Evolutionary conservation across 2,888 invertebrate species (phyloP), one percentile per base, ranked within the genome.

Genomic region (Spilarctia lutea): DNA sequence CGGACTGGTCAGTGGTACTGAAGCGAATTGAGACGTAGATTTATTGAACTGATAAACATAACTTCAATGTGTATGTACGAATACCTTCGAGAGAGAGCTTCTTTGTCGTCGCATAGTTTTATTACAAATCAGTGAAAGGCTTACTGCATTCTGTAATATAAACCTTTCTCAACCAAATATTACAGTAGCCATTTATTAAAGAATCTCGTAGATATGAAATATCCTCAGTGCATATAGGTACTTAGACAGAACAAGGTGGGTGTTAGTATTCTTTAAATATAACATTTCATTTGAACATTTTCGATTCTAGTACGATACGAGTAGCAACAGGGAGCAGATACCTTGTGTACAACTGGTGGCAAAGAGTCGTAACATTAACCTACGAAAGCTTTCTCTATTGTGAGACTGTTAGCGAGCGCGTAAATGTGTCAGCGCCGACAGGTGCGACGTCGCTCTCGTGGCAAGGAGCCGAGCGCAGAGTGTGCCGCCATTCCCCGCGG

Each of bases 401-500:
- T 27, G 11, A 27, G 27, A 27, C 27, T 13, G 27, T 60, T 60
- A 60, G 11, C 16, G 27, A 60, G 27, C 4, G 60, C 60, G 16
- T 16, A 27, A 60, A 60, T 27, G 60, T 60, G 60, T 60, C 60
- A 60, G 60, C 27, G 60, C 60, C 60, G 60, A 45, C 45, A 45
- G 68, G 45, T 68, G 48, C 8, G 45, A 68, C 30, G 42, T 68
- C 45, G 45, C 18, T 27, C 27, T 27, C 16, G 60, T 60, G 27
- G 60, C 16, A 60, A 27, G n/a, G 27, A 60, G 60, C 27, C 60
- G 60, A 60, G 60, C 27, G n/a, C 45, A 27, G 52, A 27, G 24
- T n/a, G 67, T 60, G n/a, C 42, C 67, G 42, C 35, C 33, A 56
- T 60, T 48, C 48, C 65, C 65, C 56, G 48, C 30, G 48, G 69